These are phyloP conservation scores for Cynaeus angustus DNA, from an alignment of 2,888 invertebrate species.

Conservation along the genomic window DNA sequence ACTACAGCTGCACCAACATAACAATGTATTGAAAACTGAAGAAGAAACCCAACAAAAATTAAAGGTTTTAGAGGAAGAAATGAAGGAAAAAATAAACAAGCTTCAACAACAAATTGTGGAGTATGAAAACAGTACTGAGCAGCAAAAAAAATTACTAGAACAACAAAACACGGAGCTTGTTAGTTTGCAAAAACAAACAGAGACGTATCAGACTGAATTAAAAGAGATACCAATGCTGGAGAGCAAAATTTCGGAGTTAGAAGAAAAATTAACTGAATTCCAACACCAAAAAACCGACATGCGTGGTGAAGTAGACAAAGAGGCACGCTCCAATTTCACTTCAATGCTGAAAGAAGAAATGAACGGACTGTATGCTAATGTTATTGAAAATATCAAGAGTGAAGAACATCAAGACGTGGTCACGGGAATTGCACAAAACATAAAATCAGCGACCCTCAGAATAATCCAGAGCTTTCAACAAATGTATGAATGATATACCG, in stretches of 20 bases:
- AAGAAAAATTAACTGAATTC: conserved; percentile 45
- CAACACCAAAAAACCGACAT: conserved; percentile 2
- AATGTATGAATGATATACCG: conserved; percentile 18
- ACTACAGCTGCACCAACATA: neutral
- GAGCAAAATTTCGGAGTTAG: conserved; percentile 42
- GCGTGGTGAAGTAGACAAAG: neutral
- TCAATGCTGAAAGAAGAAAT: conserved; percentile 62
- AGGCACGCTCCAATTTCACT: conserved; percentile 30
- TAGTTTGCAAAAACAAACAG: conserved; percentile 32
- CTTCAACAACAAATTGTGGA: conserved; percentile 39
- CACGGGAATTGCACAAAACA: conserved; percentile 55
- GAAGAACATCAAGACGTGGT: conserved; percentile 51
- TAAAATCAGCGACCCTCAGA: conserved; percentile 54
- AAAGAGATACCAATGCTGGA: conserved; percentile 48
- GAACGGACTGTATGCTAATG: conserved; percentile 64
- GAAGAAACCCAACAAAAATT: conserved; percentile 26
- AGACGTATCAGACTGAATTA: conserved; percentile 39
- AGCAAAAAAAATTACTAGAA: conserved; percentile 44
- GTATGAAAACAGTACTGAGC: conserved; percentile 25
- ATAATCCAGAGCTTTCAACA: conserved; percentile 53
- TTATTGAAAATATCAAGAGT: conserved; percentile 58
- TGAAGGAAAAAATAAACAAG: conserved; percentile 35
- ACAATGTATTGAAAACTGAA: conserved; percentile 6
- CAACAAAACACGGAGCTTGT: neutral
- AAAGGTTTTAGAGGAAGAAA: conserved; percentile 14